These are phyloP conservation scores for Pleuronectes platessa DNA, from an alignment of 2,113 vertebrate genomes.

Conservation along the genomic window DNA sequence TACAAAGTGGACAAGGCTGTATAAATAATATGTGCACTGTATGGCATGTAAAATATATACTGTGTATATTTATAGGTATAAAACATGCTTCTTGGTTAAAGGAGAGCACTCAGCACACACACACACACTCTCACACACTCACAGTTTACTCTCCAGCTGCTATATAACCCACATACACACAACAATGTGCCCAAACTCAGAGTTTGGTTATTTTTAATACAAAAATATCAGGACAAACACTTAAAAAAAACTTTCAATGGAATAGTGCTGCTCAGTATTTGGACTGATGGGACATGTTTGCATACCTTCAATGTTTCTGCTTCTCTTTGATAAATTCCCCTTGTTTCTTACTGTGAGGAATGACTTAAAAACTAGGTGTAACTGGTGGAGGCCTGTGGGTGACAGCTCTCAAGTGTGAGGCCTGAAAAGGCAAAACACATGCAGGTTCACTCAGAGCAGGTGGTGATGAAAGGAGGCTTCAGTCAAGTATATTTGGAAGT, in stretches of 20 bases:
- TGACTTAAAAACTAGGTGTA: slow-evolving; percentile 68
- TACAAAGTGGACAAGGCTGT: slow-evolving; percentile 88
- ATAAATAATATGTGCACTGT: slow-evolving; percentile 89
- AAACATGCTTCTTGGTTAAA: slow-evolving; percentile 82
- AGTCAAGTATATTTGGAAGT: slow-evolving; percentile 72
- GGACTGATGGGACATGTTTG: slow-evolving; percentile 80
- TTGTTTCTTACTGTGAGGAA: slow-evolving; percentile 66
- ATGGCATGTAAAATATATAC: slow-evolving; percentile 87
- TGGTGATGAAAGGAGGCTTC: slow-evolving; percentile 38
- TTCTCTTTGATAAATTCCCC: slow-evolving; percentile 42
- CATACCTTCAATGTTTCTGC: slow-evolving; percentile 77
- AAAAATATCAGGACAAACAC: slow-evolving; percentile 79
- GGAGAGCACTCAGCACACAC: slow-evolving; percentile 63
- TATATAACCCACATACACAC: slow-evolving; percentile 73
- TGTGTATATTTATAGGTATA: slow-evolving; percentile 82
- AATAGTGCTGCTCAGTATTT: slow-evolving; percentile 83
- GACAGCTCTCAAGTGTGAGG: slow-evolving; percentile 79
- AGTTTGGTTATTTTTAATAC: slow-evolving; percentile 78
- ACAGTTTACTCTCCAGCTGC: slow-evolving; percentile 54
- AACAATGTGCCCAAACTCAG: slow-evolving; percentile 71
- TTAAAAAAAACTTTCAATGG: slow-evolving; percentile 85
- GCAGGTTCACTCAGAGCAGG: slow-evolving; percentile 53
- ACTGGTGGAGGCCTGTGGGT: slow-evolving; percentile 76
- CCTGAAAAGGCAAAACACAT: slow-evolving; percentile 73
- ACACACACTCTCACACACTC: slow-evolving; percentile 8